A percentile compares a stretch with the other conserved stretches of the same genome.
phyloP scores from a whole-genome alignment of 2,113 vertebrate species.

The Kobus ellipsiprymnus region DNA sequence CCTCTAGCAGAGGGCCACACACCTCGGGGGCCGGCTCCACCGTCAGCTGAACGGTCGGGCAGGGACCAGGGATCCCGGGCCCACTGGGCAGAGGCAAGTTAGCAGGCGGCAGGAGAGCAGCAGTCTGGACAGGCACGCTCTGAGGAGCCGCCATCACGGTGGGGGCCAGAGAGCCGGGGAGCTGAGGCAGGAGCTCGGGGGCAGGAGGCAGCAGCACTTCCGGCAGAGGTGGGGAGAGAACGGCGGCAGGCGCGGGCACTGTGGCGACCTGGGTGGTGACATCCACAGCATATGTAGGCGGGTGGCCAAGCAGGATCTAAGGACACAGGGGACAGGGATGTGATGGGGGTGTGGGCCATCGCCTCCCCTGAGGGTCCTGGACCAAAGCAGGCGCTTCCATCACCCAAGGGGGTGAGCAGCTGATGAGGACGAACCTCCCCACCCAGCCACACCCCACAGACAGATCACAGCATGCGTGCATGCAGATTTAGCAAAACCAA shows the following conservation, averaged over 20 bases:
- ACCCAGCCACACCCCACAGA: no score
- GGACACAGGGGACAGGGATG: constrained; percentile 41
- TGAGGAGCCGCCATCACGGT: constrained; percentile 61
- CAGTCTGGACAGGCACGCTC: constrained; percentile 72
- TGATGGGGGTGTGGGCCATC: not conserved
- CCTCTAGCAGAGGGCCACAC: constrained; percentile 19
- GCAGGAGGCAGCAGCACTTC: constrained; percentile 71
- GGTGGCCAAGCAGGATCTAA: constrained; percentile 77
- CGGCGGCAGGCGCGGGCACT: constrained; percentile 71
- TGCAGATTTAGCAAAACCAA: not conserved
- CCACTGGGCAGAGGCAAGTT: constrained; percentile 71
- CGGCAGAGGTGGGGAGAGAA: constrained; percentile 79
- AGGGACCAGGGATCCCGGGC: constrained; percentile 74
- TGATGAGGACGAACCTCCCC: no score
- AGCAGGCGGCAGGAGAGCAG: constrained; percentile 68
- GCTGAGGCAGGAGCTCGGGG: constrained; percentile 77
- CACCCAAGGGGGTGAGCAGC: not conserved
- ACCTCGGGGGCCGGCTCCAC: constrained; percentile 80
- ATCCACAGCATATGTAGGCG: constrained; percentile 73
- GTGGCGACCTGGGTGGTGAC: constrained; percentile 73
- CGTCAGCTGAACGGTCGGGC: constrained; percentile 58
- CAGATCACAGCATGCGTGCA: not conserved
- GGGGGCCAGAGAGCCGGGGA: constrained; percentile 78
- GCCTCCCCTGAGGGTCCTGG: not conserved
- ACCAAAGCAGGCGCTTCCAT: not conserved